Evolutionary conservation across 1,140 invertebrate species (phyloP).

Genomic region (Atta cephalotes): DNA sequence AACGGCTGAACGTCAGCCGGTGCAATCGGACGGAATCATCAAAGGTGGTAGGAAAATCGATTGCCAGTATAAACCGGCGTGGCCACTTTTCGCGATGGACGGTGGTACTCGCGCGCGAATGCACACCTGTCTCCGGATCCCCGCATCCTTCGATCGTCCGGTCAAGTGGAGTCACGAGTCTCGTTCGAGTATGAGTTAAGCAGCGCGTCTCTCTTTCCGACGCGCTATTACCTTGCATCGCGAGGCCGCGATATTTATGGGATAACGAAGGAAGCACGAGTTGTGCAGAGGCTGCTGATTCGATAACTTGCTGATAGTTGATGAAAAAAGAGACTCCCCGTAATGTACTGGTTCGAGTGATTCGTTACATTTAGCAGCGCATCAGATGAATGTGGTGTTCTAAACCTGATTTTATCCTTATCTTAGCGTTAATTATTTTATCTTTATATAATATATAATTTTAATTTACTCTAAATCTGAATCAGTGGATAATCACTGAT

Average conservation of each 20-base stretch:
- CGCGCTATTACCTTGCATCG: conserved; percentile 15
- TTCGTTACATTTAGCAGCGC: not conserved
- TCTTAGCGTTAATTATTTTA: not conserved
- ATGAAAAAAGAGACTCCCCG: not conserved
- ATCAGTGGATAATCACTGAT: no score
- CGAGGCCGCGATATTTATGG: conserved; percentile 21
- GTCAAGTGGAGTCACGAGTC: conserved; percentile 45
- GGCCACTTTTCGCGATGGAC: conserved; percentile 60
- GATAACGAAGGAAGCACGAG: not conserved
- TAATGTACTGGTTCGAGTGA: not conserved
- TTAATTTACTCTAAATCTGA: no score
- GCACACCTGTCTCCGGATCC: conserved; percentile 42
- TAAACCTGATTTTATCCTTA: not conserved
- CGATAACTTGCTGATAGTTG: not conserved
- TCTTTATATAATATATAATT: no score
- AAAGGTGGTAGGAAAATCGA: conserved; percentile 71
- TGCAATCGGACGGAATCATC: conserved; percentile 61
- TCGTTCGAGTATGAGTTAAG: conserved; percentile 2
- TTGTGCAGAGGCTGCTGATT: not conserved
- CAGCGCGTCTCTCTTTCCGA: not conserved
- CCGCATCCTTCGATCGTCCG: conserved; percentile 1
- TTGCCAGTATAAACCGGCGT: conserved; percentile 60
- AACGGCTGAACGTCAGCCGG: conserved; percentile 52
- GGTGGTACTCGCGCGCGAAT: not conserved
- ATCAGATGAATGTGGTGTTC: not conserved